A percentile compares a stretch with the other conserved stretches of the same genome.
phyloP scores from a whole-genome alignment of 2,797 vertebrate species.

The Limnodromus scolopaceus region DNA sequence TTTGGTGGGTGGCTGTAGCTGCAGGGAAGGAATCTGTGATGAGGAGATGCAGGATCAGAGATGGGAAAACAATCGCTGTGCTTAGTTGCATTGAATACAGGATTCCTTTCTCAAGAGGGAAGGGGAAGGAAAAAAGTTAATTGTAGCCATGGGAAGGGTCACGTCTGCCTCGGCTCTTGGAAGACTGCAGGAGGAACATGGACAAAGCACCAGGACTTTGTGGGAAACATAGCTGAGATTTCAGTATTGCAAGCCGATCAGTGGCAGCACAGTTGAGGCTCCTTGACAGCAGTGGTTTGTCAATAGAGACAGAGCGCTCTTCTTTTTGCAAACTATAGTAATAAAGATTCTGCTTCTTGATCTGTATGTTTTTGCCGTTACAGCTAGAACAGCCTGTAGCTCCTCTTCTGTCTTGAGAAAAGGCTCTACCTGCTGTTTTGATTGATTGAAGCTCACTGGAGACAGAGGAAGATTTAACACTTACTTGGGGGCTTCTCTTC shows the following conservation, averaged over 20 bases:
- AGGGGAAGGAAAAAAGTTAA: background rate
- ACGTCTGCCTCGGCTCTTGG: background rate
- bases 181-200: background rate
- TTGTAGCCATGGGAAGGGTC: background rate
- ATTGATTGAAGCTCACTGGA: conserved; percentile 44
- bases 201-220: background rate
- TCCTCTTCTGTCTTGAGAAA: conserved; percentile 1
- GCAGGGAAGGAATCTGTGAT: background rate
- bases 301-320: background rate
- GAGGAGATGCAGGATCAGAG: background rate
- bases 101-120: background rate
- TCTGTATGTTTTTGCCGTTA: background rate
- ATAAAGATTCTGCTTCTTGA: conserved; percentile 11
- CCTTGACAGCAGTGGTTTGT: conserved; percentile 4
- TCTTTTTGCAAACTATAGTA: background rate
- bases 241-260: accelerated
- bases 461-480: conserved; percentile 46
- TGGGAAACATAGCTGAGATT: background rate
- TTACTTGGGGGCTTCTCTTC: conserved; percentile 30
- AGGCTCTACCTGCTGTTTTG: conserved; percentile 50
- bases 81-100: background rate
- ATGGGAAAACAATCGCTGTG: background rate
- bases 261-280: background rate
- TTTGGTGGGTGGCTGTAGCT: background rate
- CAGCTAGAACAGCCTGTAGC: conserved; percentile 12